Evolutionary conservation across 2,797 vertebrate species (phyloP), one percentile per base, ranked within the genome.

Genomic region (Sciurus carolinensis): DNA sequence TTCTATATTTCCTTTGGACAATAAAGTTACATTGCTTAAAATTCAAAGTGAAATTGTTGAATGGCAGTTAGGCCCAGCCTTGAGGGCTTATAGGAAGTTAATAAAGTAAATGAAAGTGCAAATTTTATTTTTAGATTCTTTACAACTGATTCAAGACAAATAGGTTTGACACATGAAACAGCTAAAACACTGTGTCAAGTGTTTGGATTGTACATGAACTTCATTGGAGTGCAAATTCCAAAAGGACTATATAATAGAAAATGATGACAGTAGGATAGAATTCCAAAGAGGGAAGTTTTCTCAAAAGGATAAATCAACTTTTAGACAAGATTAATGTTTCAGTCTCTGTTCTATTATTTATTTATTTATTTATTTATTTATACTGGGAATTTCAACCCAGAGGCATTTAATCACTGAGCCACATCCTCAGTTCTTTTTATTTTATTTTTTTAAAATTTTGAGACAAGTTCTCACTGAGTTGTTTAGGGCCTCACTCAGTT

Each of bases 21-120:
- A 8, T 71, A 17, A 73, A 90, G 30, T 0, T 59, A 0, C 72
- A 62, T 1, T 2, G 84, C 47, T 94, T 62, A 66, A 67, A 86
- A 84, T 72, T 52, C 6, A 80, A 93, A 44, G 52, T 22, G 87
- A 91, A 90, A 59, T 91, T 42, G 82, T 85, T 76, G 76, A 93
- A 47, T 0, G 87, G 2, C 13, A 67, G 0, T 57, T 95, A 44
- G 28, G 5, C 2, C 11, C 30, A 93, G 3, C 7, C 7, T 13
- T 91, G 15, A 72, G 69, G 18, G 3, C 5, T 91, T 93, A 2
- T 71, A 4, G 44, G 4, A 33, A 85, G 28, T 54, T 62, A 3
- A 9, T 42, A 89, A 72, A 81, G 2, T 72, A 94, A 57, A 2
- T 72, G 11, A 87, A 93, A 77, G 10, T 12, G 39, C 1, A 72